Evolutionary conservation across 2,113 vertebrate genomes (phyloP).

Genomic region (Ciconia maguari): DNA sequence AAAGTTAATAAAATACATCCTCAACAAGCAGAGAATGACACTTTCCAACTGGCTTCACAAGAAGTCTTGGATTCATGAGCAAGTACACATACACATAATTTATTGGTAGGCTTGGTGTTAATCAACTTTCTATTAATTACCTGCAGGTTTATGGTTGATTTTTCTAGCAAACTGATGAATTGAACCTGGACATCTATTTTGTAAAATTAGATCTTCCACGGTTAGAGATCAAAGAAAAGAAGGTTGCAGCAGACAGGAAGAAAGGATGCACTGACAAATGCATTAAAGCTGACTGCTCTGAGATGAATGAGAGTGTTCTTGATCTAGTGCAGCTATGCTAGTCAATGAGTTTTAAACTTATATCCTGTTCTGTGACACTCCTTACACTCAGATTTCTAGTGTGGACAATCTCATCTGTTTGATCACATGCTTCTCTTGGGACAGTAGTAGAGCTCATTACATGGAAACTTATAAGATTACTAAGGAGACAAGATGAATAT

Average conservation of each 20-base stretch:
- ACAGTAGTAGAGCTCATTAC: neutral
- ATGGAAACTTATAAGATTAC: neutral
- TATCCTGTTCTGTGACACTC: neutral
- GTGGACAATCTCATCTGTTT: neutral
- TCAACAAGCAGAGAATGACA: neutral
- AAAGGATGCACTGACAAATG: neutral
- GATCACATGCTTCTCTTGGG: neutral
- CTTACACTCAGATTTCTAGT: neutral
- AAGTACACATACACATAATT: neutral
- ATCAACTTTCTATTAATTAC: neutral
- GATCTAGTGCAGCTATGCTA: neutral
- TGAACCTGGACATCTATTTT: neutral
- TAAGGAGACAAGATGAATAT: neutral
- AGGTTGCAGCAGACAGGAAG: neutral
- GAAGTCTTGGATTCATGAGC: neutral
- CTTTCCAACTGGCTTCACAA: neutral
- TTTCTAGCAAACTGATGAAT: neutral
- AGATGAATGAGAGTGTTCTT: neutral
- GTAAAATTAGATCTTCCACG: neutral
- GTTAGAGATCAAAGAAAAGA: neutral
- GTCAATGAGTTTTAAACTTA: neutral
- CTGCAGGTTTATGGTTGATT: neutral
- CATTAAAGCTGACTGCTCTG: neutral
- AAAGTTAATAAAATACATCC: neutral
- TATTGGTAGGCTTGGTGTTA: neutral